These are phyloP conservation scores for Callionymus lyra DNA, from an alignment of 2,113 vertebrate genomes.

Conservation along the genomic window DNA sequence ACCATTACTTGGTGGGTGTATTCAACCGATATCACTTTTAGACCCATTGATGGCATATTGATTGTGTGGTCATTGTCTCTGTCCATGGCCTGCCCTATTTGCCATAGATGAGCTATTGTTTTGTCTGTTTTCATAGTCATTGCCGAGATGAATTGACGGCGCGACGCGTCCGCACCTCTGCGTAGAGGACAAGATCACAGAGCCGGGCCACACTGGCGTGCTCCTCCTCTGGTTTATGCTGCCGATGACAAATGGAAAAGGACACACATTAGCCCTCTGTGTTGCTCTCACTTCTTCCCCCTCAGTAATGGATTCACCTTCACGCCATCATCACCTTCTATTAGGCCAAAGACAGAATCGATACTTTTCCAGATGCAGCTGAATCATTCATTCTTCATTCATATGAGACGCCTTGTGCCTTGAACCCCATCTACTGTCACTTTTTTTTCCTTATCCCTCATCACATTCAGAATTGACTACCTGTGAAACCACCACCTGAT, in stretches of 20 bases:
- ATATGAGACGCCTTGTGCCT: constrained; percentile 34
- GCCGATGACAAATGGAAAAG: constrained; percentile 63
- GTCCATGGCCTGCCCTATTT: background rate
- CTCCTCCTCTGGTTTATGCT: constrained; percentile 27
- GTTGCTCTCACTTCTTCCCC: constrained; percentile 46
- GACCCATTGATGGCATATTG: too few species aligned
- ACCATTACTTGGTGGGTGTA: too few species aligned
- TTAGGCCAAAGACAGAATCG: constrained; percentile 61
- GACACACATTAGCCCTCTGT: constrained; percentile 57
- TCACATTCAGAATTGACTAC: too few species aligned
- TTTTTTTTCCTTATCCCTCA: background rate
- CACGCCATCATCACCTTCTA: constrained; percentile 64
- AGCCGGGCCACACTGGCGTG: constrained; percentile 17
- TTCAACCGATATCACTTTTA: too few species aligned
- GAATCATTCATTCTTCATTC: constrained; percentile 63
- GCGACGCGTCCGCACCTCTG: constrained; percentile 15
- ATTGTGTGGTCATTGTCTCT: too few species aligned
- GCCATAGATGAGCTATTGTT: constrained; percentile 6
- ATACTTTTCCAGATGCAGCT: constrained; percentile 66
- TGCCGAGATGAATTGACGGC: constrained; percentile 43
- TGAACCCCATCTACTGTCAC: constrained; percentile 27
- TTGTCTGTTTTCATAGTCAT: constrained; percentile 11
- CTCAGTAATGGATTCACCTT: constrained; percentile 66
- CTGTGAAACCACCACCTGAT: too few species aligned
- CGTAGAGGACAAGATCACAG: constrained; percentile 21